Evolutionary conservation across 2,113 vertebrate genomes (phyloP).

Genomic region (Capreolus pygargus): DNA sequence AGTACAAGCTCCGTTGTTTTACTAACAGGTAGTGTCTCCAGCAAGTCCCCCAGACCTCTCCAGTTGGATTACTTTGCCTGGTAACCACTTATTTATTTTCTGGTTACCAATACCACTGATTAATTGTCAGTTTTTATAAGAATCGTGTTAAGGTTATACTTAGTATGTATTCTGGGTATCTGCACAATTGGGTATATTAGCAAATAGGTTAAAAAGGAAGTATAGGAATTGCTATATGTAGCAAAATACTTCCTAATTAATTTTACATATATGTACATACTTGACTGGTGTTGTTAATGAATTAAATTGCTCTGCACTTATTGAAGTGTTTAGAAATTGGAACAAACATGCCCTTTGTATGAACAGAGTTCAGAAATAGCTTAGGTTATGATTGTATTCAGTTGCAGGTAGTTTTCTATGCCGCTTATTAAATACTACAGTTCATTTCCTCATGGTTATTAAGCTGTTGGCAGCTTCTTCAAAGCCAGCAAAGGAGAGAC

Average conservation of each 20-base stretch:
- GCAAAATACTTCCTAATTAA: not conserved
- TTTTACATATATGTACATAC: not conserved
- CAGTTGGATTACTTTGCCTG: not conserved
- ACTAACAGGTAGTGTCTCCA: not conserved
- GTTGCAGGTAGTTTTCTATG: not conserved
- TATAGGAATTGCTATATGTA: not conserved
- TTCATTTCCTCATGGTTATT: not conserved
- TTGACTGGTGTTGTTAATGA: not conserved
- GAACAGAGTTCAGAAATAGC: slow-evolving; percentile 5
- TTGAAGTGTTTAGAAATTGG: slow-evolving; percentile 36
- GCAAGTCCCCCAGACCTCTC: not conserved
- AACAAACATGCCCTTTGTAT: not conserved
- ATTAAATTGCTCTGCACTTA: not conserved
- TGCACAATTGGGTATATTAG: not conserved
- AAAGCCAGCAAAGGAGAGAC: not conserved
- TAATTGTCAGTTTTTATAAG: not conserved
- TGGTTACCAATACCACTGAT: not conserved
- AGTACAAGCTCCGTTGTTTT: not conserved
- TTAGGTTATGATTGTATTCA: not conserved
- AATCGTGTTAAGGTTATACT: not conserved
- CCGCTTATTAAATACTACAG: not conserved
- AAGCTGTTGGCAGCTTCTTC: not conserved
- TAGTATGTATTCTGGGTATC: not conserved
- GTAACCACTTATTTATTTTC: not conserved
- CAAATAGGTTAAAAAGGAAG: not conserved